Evolutionary conservation across 2,797 vertebrate genomes (phyloP), one percentile per base, ranked within the genome.

Genomic region (Gymnodraco acuticeps): DNA sequence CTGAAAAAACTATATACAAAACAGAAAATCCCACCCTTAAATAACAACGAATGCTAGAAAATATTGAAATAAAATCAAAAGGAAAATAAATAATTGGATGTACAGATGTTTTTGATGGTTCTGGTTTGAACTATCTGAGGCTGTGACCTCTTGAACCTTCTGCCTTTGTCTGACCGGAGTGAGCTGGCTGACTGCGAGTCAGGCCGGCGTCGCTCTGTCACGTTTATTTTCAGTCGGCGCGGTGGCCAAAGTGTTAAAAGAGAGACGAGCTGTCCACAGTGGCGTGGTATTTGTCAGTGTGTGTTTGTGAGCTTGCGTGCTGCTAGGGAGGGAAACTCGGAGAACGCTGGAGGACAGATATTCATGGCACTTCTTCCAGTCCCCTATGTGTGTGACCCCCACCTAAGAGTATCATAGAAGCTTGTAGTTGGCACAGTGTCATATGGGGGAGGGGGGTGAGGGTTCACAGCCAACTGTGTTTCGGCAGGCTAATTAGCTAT

Each of bases 161-260:
- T 59, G 62, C 85, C 62, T 84, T 67, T 66, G 69, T 64, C 50
- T 67, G 80, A 69, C 80, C 41, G 61, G 77, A 55, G 41, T 64
- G 87, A 85, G 77, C 78, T 51, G 88, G 65, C 89, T 86, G 88
- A 81, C 85, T 31, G 66, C 33, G 81, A 91, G 91, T 94, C 90
- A 84, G 88, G 58, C 91, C 75, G 93, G 94, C 89, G 89, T 95
- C 93, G 69, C 88, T 85, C 84, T 92, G 93, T 92, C 94, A 94
- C 90, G 81, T 93, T 95, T 95, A 95, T 95, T 95, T 95, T 93
- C 72, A 93, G 93, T 91, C 55, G 66, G 80, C 91, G 82, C 64
- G 59, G 80, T 75, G 10, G 89, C 90, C 84, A 85, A 75, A 90
- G 92, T 89, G 91, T 92, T 94, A 94, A 93, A 94, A 90, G 89